Conservation (phyloP, 2,888 invertebrate species). For the Encarsia formosa region DNA sequence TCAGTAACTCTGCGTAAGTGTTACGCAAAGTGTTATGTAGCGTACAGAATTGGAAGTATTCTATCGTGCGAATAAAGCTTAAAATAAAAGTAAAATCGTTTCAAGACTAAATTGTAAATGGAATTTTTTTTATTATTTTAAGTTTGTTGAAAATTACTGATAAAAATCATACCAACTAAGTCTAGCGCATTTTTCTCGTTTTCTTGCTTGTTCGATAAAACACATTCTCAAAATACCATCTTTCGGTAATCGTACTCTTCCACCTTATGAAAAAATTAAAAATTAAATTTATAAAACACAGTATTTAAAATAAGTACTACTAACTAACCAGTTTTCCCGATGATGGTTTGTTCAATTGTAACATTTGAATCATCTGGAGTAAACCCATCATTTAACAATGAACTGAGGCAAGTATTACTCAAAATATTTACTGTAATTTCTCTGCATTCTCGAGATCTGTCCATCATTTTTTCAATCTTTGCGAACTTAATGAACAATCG, state of each 20-base stretch:
- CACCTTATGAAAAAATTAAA: constrained; percentile 29
- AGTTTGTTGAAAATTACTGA: no score
- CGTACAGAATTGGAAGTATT: constrained; percentile 69
- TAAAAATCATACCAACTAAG: constrained; percentile 70
- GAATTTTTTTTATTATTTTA: neutral
- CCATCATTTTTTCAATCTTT: constrained; percentile 50
- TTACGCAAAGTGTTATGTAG: constrained; percentile 62
- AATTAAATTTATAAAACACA: constrained; percentile 13
- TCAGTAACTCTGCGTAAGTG: constrained; percentile 61
- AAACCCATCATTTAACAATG: constrained; percentile 72
- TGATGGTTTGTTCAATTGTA: constrained; percentile 42
- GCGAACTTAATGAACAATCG: constrained; percentile 44
- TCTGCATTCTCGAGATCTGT: constrained; percentile 53
- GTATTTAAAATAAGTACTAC: neutral
- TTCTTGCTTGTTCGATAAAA: constrained; percentile 82
- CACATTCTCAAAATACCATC: constrained; percentile 63
- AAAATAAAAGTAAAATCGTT: neutral
- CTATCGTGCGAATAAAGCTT: constrained; percentile 68
- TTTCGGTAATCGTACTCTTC: constrained; percentile 38
- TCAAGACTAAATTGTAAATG: neutral
- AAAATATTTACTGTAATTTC: constrained; percentile 58
- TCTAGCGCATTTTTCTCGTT: constrained; percentile 74
- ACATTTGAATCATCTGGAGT: constrained; percentile 68
- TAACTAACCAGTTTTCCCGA: constrained; percentile 38
- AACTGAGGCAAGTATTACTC: constrained; percentile 69